Evolutionary conservation across 2,797 vertebrate species (phyloP).

Genomic region (Epinephelus awoara): DNA sequence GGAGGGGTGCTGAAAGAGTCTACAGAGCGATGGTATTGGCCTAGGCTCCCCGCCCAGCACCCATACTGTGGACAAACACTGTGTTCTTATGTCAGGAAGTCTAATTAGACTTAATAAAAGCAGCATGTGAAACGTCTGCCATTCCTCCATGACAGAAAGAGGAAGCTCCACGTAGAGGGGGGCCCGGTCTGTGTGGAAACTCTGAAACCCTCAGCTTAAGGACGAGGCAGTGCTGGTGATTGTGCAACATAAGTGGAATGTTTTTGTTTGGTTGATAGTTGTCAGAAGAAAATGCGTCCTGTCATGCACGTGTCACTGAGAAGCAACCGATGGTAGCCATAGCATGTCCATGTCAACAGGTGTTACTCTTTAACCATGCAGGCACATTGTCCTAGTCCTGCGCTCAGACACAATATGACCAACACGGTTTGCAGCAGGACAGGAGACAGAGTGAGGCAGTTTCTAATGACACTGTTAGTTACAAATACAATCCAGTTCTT

Average conservation of each 20-base stretch:
- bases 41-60: slow-evolving; percentile 33
- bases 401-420: background rate
- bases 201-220: slow-evolving; percentile 12
- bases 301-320: slow-evolving; percentile 38
- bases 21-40: slow-evolving; percentile 41
- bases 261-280: slow-evolving; percentile 38
- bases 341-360: background rate
- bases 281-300: slow-evolving; percentile 35
- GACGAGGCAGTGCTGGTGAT: background rate
- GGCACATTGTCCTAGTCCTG: background rate
- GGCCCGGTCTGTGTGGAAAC: background rate
- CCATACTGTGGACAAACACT: slow-evolving; percentile 63
- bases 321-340: background rate
- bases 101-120: slow-evolving; percentile 75
- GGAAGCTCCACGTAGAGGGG: slow-evolving; percentile 30
- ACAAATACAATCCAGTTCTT: background rate
- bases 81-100: slow-evolving; percentile 70
- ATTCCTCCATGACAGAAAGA: slow-evolving; percentile 28
- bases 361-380: background rate
- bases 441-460: background rate
- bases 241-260: slow-evolving; percentile 57
- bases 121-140: slow-evolving; percentile 63
- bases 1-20: slow-evolving; percentile 36
- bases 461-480: background rate
- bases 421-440: background rate